Base-by-base conservation (phyloP, 2,113 vertebrate species). In the Poicephalus gulielmi region DNA sequence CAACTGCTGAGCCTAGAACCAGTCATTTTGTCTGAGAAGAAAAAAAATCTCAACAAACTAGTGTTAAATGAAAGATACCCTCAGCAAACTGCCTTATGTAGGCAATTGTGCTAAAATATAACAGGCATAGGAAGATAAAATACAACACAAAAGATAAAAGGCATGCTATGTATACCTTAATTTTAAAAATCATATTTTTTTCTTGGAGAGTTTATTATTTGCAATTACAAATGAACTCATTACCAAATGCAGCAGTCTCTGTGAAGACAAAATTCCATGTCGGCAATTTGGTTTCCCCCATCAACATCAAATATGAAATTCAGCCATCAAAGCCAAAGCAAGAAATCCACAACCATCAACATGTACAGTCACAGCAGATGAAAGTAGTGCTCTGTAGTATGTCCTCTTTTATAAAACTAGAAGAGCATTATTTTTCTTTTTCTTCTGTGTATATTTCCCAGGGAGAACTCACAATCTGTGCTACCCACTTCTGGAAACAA, bases 401-500 rank as follows among this genome's bases (percentile, higher is more conserved):
- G 33, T 24, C 22, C 22, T 59, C 15, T 50, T 91, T 77, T 41
- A 62, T 63, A 63, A 77, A 86, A 69, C 20, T 17, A 62, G 53
- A 86, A 83, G 30, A 60, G 6, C 25, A 70, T 27, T 53, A 76
- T 57, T 94, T 92, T 78, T 74, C 62, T 19, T 46, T 83, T 84
- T 79, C 62, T 86, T 60, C 33, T 76, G 46, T 66, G 47, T 31
- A 24, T 44, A 80, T 25, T 33, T 94, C 52, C 57, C 59, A 69
- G 35, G 75, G 18, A 88, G 33, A 92, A 77, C 67, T 70, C 52
- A 43, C 47, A 91, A 43, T 35, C 67, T 86, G 41, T 74, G 22
- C 75, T 83, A 90, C 47, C 46, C 55, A 83, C 70, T 95, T 94
- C 68, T 92, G 82, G 87, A 86, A 94, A 88, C 23, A 86, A 80